phyloP scores from a whole-genome alignment of 2,113 vertebrate species.

The Dipodomys stephensi region DNA sequence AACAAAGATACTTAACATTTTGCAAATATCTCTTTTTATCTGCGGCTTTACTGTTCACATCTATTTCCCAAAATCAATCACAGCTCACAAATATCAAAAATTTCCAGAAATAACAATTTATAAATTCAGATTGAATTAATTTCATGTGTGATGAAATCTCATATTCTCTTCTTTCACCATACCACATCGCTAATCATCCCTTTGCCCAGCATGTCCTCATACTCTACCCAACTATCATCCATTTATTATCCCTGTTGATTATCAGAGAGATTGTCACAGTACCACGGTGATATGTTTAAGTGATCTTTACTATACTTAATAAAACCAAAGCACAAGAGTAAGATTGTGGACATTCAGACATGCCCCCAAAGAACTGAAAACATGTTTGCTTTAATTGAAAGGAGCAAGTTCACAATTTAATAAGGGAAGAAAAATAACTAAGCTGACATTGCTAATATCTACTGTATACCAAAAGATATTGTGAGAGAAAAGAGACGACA shows the following conservation, averaged over 20 bases:
- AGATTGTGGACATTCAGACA: background rate
- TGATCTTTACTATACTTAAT: background rate
- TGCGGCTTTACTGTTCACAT: background rate
- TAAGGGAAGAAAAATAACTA: background rate
- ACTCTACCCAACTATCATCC: background rate
- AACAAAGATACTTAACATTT: background rate
- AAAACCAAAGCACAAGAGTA: background rate
- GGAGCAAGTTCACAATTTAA: background rate
- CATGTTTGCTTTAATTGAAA: background rate
- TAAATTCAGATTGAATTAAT: background rate
- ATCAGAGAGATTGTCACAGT: background rate
- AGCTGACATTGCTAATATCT: background rate
- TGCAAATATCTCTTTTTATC: background rate
- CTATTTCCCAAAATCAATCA: background rate
- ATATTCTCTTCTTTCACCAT: background rate
- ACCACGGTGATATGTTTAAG: background rate
- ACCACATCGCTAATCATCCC: background rate
- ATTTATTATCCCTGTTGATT: background rate
- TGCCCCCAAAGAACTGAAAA: background rate
- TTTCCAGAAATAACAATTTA: background rate
- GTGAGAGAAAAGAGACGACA: background rate
- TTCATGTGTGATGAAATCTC: background rate
- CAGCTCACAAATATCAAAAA: background rate
- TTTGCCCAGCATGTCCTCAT: too few species aligned
- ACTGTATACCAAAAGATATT: background rate